phyloP scores from a whole-genome alignment of 1,140 invertebrate genomes.

The Zaprionus vittiger region DNA sequence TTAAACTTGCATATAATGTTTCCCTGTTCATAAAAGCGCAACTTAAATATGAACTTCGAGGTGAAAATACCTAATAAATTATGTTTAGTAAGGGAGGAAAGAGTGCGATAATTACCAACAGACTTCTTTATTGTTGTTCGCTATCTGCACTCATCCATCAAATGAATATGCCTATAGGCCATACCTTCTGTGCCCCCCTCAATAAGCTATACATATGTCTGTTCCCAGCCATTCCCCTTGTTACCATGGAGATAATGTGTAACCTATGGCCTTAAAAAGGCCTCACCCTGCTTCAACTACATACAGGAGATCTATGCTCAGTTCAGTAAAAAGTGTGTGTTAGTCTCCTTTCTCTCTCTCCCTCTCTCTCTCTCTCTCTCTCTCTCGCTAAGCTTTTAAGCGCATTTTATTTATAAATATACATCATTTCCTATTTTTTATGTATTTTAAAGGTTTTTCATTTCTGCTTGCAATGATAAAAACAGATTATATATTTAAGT shows the following conservation, averaged over 20 bases:
- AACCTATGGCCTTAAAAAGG: not conserved
- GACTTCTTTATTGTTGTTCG: not conserved
- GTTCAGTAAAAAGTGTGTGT: constrained; percentile 1
- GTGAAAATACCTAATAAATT: not conserved
- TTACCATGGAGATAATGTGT: not conserved
- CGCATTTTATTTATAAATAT: constrained; percentile 67
- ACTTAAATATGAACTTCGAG: constrained; percentile 10
- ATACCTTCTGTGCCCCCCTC: not conserved
- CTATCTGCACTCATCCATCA: not conserved
- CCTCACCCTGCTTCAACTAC: constrained; percentile 15
- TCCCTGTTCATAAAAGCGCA: not conserved
- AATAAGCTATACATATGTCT: not conserved
- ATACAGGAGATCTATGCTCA: not conserved
- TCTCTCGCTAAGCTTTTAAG: constrained; percentile 71
- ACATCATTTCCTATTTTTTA: constrained; percentile 28
- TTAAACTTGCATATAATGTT: constrained; percentile 41
- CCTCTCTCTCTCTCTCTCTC: not conserved
- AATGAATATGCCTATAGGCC: not conserved
- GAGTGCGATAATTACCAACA: not conserved
- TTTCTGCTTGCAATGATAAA: constrained; percentile 36
- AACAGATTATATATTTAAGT: constrained; percentile 53
- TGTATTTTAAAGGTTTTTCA: constrained; percentile 7
- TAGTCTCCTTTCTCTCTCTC: not conserved
- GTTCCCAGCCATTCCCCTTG: not conserved
- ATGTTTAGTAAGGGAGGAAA: not conserved